These are phyloP conservation scores for Halyomorpha halys DNA, from an alignment of 1,140 invertebrate species.

Conservation along the genomic window DNA sequence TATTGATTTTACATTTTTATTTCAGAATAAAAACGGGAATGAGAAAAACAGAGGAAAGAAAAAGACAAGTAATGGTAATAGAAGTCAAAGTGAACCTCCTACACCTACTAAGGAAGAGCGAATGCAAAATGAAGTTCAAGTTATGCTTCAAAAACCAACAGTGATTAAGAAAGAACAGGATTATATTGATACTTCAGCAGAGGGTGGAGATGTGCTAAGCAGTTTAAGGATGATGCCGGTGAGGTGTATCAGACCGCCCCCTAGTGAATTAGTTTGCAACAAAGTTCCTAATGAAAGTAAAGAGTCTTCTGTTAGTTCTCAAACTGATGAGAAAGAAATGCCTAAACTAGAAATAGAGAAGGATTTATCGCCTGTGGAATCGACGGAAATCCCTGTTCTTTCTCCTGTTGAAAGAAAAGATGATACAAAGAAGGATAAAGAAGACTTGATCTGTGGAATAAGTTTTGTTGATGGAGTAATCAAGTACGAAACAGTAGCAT, in stretches of 20 bases:
- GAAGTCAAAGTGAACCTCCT: slow-evolving; percentile 6
- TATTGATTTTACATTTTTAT: not conserved
- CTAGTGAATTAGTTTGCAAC: not conserved
- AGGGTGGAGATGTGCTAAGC: slow-evolving; percentile 22
- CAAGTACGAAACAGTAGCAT: slow-evolving; percentile 18
- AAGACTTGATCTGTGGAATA: slow-evolving; percentile 18
- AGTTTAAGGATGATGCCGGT: slow-evolving; percentile 28
- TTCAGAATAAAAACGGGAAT: slow-evolving; percentile 9
- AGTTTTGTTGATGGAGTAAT: slow-evolving; percentile 17
- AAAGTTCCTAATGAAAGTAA: not conserved
- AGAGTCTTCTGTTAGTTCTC: not conserved
- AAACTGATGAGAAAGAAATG: slow-evolving; percentile 19
- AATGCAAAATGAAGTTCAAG: not conserved
- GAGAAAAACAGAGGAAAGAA: not conserved
- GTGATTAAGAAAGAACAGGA: slow-evolving; percentile 7
- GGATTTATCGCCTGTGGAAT: slow-evolving; percentile 14
- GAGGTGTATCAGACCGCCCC: not conserved
- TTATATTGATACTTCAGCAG: slow-evolving; percentile 25
- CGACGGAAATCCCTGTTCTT: slow-evolving; percentile 22
- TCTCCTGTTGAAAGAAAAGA: slow-evolving; percentile 14
- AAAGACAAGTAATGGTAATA: not conserved
- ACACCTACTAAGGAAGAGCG: slow-evolving; percentile 2
- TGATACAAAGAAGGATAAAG: slow-evolving; percentile 7
- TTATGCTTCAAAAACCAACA: slow-evolving; percentile 7
- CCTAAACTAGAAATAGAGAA: slow-evolving; percentile 25